Evolutionary conservation across 2,888 invertebrate species (phyloP), one percentile per base, ranked within the genome.

Genomic region (Athripsodes cinereus): DNA sequence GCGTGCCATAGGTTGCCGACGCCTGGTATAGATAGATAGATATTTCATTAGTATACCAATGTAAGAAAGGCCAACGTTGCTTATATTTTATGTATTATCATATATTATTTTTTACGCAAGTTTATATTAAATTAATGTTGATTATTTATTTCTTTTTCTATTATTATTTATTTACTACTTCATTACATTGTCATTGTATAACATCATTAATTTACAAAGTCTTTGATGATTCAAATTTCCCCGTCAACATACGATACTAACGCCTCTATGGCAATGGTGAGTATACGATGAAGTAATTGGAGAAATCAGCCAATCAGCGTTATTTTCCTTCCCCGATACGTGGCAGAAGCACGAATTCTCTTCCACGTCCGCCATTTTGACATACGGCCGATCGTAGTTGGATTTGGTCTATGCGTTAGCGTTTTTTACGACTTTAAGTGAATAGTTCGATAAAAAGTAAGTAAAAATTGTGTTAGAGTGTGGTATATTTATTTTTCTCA

Each of bases 331-430:
- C 73, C 71, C 74, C 85, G 80, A 85, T 87, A 88, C 87, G 88
- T 88, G 88, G 88, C 88, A 87, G 80, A 81, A 81, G 83, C 81
- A 82, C 82, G 82, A 84, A 77, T 81, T 76, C 81, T 83, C 81
- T 83, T 86, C 83, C 83, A 84, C 84, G 83, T 85, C 86, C 86
- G 87, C 87, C 88, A 88, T 88, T 86, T 88, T 88, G 86, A 86
- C 86, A 85, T 84, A 82, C 83, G 84, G 83, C 79, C 82, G 83
- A 81, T 82, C 83, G 74, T 73, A 80, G 80, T 82, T 35, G 83
- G 81, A 80, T 82, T 80, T 79, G 77, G 81, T 83, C 79, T 81
- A 82, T 84, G 82, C 83, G 81, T 80, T 81, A 79, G 81, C 80
- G 80, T 84, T 83, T 83, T 78, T 78, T 76, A 78, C 74, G 74